phyloP scores from a whole-genome alignment of 1,140 invertebrate genomes.

The Atta colombica region DNA sequence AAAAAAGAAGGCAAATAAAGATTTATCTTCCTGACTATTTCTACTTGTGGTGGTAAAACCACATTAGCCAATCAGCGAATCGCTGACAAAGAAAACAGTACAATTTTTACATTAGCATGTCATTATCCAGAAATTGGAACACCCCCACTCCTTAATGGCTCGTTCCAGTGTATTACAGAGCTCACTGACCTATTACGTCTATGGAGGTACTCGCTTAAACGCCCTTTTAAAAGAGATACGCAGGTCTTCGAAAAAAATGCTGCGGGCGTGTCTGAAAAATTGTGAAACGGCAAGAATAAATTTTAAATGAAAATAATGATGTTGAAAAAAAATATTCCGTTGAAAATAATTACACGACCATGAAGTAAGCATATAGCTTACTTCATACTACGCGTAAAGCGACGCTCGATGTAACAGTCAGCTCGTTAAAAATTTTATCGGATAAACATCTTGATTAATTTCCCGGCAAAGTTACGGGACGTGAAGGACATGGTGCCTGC shows the following conservation, averaged over 20 bases:
- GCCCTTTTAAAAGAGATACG: neutral
- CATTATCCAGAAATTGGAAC: no score
- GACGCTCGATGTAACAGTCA: neutral
- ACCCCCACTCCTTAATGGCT: no score
- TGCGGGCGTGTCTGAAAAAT: neutral
- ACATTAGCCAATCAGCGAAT: no score
- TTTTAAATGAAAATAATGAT: neutral
- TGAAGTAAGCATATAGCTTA: neutral
- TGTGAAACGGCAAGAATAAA: neutral
- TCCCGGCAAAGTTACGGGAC: neutral
- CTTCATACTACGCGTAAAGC: neutral
- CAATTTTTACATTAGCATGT: no score
- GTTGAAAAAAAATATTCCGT: neutral
- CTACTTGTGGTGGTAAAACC: no score
- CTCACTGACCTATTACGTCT: no score
- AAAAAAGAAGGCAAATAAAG: no score
- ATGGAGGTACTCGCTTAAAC: neutral
- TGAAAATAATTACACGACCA: constrained; percentile 2
- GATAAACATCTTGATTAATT: constrained; percentile 36
- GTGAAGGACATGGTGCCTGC: constrained; percentile 17
- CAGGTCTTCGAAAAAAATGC: constrained; percentile 9
- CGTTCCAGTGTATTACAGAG: no score
- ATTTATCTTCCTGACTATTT: no score
- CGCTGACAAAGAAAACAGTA: no score
- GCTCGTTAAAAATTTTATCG: constrained; percentile 53